phyloP scores from a whole-genome alignment of 2,113 vertebrate species.

The Orthonyx spaldingii region DNA sequence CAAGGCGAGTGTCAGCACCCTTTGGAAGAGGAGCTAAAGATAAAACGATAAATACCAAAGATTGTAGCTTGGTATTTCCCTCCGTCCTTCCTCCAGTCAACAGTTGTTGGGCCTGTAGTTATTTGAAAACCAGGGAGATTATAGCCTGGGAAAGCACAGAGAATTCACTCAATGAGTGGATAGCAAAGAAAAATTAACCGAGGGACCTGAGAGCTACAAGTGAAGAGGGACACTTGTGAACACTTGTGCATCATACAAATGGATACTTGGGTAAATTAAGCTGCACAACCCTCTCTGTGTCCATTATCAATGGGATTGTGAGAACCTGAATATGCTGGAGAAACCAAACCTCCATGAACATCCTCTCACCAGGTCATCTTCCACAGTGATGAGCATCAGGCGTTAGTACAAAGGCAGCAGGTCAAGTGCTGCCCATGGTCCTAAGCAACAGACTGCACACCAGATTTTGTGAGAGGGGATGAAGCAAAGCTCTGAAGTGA shows the following conservation, averaged over 20 bases:
- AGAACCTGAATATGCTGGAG: neutral
- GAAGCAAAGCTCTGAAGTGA: neutral
- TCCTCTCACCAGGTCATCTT: neutral
- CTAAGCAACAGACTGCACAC: neutral
- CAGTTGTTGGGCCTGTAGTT: neutral
- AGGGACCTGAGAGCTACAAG: rapidly evolving
- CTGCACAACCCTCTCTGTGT: neutral
- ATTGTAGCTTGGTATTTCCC: neutral
- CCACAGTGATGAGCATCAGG: neutral
- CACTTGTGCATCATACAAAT: neutral
- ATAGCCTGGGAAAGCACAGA: neutral
- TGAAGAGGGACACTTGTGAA: neutral
- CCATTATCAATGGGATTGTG: neutral
- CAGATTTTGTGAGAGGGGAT: neutral
- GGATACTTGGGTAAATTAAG: neutral
- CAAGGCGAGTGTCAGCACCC: neutral
- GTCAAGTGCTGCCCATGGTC: neutral
- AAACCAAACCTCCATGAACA: neutral
- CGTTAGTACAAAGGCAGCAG: neutral
- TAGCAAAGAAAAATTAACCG: neutral
- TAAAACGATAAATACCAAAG: neutral
- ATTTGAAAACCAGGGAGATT: neutral
- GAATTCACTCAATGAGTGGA: neutral
- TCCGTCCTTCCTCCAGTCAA: neutral
- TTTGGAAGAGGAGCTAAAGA: neutral